Conservation (phyloP, 1,140 invertebrate species). For the Trichonephila clavipes region DNA sequence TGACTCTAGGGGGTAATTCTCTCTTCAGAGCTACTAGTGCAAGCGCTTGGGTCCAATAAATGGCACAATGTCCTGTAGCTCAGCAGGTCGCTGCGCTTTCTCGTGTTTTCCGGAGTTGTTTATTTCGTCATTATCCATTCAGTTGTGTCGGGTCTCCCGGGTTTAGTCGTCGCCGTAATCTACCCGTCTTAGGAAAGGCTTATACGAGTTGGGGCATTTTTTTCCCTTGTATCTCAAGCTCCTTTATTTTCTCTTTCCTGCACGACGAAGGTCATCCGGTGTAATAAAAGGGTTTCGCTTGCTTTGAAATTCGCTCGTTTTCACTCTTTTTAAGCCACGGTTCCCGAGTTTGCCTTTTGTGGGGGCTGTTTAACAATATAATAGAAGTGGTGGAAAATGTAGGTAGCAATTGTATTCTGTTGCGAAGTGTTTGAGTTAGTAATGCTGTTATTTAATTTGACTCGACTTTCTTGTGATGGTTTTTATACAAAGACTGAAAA, state of each 20-base stretch:
- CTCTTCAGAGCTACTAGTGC: background rate
- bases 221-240: background rate
- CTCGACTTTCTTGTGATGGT: no score
- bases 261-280: conserved; percentile 19
- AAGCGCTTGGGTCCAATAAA: conserved; percentile 52
- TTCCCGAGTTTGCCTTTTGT: conserved; percentile 1
- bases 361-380: background rate
- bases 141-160: conserved; percentile 28
- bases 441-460: no score
- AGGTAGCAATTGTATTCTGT: no score
- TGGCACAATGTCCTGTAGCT: conserved; percentile 19
- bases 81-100: background rate
- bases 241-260: conserved; percentile 19
- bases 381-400: no score
- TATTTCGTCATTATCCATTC: conserved; percentile 72
- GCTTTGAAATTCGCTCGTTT: conserved; percentile 46
- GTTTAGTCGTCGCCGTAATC: conserved; percentile 54
- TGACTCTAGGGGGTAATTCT: conserved; percentile 62
- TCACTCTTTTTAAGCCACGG: conserved; percentile 15
- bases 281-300: conserved; percentile 57
- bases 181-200: conserved; percentile 48
- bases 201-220: conserved; percentile 4
- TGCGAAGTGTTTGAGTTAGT: no score
- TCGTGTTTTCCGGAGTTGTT: conserved; percentile 31
- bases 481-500: no score